Evolutionary conservation across 2,113 vertebrate species (phyloP).

Genomic region (Grantiella picta): DNA sequence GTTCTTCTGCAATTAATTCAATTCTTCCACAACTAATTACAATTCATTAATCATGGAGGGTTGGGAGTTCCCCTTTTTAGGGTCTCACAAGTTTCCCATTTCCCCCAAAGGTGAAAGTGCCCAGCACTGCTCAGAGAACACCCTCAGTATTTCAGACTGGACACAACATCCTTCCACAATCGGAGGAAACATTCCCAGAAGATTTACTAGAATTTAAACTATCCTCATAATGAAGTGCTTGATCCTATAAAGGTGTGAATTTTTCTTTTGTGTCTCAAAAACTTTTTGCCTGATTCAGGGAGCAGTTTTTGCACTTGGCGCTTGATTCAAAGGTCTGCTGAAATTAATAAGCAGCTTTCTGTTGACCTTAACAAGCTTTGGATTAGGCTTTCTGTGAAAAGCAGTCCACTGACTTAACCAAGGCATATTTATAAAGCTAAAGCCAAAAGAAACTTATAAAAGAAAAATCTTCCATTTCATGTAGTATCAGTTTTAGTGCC

Average conservation of each 20-base stretch:
- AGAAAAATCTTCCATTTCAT: conserved; percentile 15
- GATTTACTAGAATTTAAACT: neutral
- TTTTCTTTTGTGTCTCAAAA: neutral
- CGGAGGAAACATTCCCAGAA: neutral
- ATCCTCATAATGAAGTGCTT: neutral
- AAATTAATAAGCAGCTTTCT: conserved; percentile 39
- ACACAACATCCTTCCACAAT: neutral
- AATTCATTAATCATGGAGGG: neutral
- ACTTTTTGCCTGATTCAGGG: neutral
- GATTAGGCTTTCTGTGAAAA: conserved; percentile 18
- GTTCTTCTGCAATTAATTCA: neutral
- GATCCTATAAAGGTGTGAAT: neutral
- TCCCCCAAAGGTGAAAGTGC: neutral
- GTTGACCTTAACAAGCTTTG: conserved; percentile 21
- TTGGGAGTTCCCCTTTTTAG: neutral
- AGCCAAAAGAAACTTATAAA: neutral
- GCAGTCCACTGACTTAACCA: conserved; percentile 15
- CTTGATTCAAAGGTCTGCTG: neutral
- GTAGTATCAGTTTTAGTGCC: conserved; percentile 1
- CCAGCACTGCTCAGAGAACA: neutral
- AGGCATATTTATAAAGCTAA: conserved; percentile 25
- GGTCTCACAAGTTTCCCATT: rapidly evolving
- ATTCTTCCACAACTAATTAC: too few species aligned
- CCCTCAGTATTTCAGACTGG: neutral
- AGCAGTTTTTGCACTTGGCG: neutral